A percentile compares a stretch with the other conserved stretches of the same genome.
Conservation (phyloP, 2,888 invertebrate species). For the Melieria picta region DNA sequence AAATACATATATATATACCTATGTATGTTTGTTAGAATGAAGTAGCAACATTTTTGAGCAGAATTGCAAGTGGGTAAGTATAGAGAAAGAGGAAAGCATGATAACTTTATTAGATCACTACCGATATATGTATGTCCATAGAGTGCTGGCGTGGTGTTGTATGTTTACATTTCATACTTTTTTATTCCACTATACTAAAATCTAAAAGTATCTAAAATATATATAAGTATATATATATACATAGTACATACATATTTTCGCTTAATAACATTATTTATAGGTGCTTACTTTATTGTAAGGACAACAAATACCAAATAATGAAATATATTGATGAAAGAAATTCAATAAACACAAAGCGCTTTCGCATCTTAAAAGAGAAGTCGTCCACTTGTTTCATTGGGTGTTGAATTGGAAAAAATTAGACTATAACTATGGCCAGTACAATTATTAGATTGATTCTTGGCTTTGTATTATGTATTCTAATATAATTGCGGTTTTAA, state of each 20-base stretch:
- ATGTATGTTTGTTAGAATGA: background rate
- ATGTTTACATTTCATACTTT: slow-evolving; percentile 29
- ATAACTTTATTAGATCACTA: background rate
- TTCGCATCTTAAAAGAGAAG: slow-evolving; percentile 20
- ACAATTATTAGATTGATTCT: too few relatives aligned
- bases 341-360: slow-evolving; percentile 29
- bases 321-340: background rate
- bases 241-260: slow-evolving; percentile 2
- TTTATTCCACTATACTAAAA: slow-evolving; percentile 31
- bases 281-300: slow-evolving; percentile 29
- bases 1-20: background rate
- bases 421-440: too few relatives aligned
- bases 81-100: background rate
- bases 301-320: slow-evolving; percentile 7
- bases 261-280: background rate
- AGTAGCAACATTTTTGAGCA: background rate
- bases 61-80: background rate
- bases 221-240: slow-evolving; percentile 23
- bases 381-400: too few relatives aligned
- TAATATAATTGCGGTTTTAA: too few relatives aligned
- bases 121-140: background rate
- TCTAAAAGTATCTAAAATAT: slow-evolving; percentile 13
- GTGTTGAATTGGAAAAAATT: too few relatives aligned
- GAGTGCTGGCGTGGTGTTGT: slow-evolving; percentile 8
- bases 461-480: too few relatives aligned